phyloP scores from a whole-genome alignment of 2,888 invertebrate species.

The Julus scandinavius region DNA sequence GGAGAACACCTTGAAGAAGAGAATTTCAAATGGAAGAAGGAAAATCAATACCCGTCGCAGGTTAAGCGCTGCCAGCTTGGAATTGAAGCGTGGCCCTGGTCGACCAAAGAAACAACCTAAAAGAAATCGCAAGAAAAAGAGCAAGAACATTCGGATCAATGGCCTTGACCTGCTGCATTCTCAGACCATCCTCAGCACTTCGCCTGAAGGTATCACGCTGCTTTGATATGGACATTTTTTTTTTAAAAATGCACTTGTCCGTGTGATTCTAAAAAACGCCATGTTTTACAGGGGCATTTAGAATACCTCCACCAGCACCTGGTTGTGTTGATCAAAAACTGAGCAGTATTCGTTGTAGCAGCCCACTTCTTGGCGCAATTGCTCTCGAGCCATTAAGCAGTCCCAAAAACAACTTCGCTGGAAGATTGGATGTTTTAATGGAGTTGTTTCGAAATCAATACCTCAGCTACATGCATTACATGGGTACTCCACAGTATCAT shows the following conservation, averaged over 20 bases:
- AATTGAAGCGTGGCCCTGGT: constrained; percentile 60
- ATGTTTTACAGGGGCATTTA: constrained; percentile 44
- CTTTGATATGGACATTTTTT: not conserved
- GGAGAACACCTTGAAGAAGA: constrained; percentile 56
- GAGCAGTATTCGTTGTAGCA: constrained; percentile 72
- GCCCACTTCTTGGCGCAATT: constrained; percentile 72
- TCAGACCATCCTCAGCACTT: constrained; percentile 87
- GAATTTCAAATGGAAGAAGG: constrained; percentile 61
- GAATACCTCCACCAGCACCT: constrained; percentile 78
- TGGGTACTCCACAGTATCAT: constrained; percentile 83
- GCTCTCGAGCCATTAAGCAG: constrained; percentile 81
- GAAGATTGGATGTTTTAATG: constrained; percentile 79
- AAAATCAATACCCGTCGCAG: constrained; percentile 59
- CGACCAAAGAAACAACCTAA: constrained; percentile 60
- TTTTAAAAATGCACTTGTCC: not conserved
- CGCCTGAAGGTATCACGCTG: constrained; percentile 73
- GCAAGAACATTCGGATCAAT: constrained; percentile 80
- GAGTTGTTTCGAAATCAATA: constrained; percentile 89
- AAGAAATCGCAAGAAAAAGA: constrained; percentile 65
- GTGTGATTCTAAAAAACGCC: not conserved
- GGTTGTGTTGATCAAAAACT: constrained; percentile 92
- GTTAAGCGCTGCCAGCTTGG: constrained; percentile 26
- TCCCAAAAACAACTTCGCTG: constrained; percentile 72
- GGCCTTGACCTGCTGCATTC: constrained; percentile 89
- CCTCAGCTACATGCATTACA: constrained; percentile 82